Percentiles rank a stretch among this genome's conserved stretches.
Evolutionary conservation across 2,888 invertebrate genomes (phyloP).

Genomic region (Xanthorhoe spadicearia): DNA sequence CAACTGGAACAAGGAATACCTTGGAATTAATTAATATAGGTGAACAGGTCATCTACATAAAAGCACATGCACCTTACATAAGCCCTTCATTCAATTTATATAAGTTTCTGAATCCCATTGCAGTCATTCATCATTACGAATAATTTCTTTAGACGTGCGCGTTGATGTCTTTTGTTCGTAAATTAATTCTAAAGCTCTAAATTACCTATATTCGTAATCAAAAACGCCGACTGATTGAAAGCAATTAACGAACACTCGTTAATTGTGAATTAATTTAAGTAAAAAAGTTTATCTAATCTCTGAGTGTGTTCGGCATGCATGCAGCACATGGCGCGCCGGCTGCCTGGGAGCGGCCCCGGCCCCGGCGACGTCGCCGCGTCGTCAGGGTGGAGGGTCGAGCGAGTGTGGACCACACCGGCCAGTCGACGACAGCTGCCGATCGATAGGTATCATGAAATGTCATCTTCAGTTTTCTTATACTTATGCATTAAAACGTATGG

Average conservation of each 20-base stretch:
- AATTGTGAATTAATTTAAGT: not conserved
- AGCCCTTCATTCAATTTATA: not conserved
- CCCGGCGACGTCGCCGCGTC: too few relatives aligned
- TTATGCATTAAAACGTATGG: too few relatives aligned
- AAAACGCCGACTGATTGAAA: not conserved
- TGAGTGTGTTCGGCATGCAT: constrained; percentile 7
- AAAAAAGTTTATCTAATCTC: constrained; percentile 11
- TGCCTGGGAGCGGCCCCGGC: not conserved
- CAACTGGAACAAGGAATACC: constrained; percentile 6
- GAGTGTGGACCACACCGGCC: not conserved
- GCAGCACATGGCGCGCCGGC: constrained; percentile 1
- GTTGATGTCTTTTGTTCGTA: constrained; percentile 8
- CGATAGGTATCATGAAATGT: not conserved
- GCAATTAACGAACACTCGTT: constrained; percentile 3
- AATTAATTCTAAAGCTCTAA: not conserved
- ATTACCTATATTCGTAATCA: not conserved
- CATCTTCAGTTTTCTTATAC: too few relatives aligned
- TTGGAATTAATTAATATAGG: not conserved
- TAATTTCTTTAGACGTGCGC: not conserved
- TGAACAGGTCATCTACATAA: too few relatives aligned
- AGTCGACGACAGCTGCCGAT: not conserved
- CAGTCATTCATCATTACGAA: not conserved
- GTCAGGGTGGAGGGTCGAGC: not conserved
- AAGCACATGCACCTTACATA: too few relatives aligned
- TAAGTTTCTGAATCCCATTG: not conserved